These are phyloP conservation scores for Takifugu rubripes DNA, from an alignment of 2,797 vertebrate genomes.

Conservation along the genomic window DNA sequence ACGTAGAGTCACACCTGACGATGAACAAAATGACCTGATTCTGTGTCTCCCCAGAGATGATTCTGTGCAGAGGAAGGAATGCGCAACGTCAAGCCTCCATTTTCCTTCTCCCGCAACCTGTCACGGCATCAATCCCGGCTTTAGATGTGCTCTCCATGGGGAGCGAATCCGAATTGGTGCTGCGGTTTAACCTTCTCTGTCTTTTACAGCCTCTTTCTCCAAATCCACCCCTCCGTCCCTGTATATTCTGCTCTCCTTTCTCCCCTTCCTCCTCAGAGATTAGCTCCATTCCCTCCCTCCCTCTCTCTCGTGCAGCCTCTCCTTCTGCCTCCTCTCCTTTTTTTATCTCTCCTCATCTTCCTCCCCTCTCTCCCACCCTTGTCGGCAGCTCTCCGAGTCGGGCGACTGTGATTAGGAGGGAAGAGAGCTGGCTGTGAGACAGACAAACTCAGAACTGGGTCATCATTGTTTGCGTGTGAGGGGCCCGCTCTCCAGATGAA, in stretches of 20 bases:
- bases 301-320: slow-evolving; percentile 17
- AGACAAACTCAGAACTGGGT: slow-evolving; percentile 73
- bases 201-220: slow-evolving; percentile 36
- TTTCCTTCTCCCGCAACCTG: slow-evolving; percentile 62
- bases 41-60: slow-evolving; percentile 61
- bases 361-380: slow-evolving; percentile 12
- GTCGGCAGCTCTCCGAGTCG: slow-evolving; percentile 59
- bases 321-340: slow-evolving; percentile 14
- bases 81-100: slow-evolving; percentile 49
- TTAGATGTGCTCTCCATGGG: slow-evolving; percentile 61
- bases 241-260: slow-evolving; percentile 50
- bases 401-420: slow-evolving; percentile 73
- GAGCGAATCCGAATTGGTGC: slow-evolving; percentile 56
- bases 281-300: slow-evolving; percentile 39
- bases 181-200: slow-evolving; percentile 60
- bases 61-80: slow-evolving; percentile 62
- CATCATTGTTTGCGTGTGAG: slow-evolving; percentile 73
- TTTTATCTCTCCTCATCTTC: slow-evolving; percentile 1
- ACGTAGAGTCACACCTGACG: slow-evolving; percentile 64
- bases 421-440: slow-evolving; percentile 70
- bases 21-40: slow-evolving; percentile 69
- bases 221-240: slow-evolving; percentile 50
- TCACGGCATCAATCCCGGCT: slow-evolving; percentile 67
- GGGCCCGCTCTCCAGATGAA: slow-evolving; percentile 70
- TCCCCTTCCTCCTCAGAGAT: slow-evolving; percentile 51